phyloP scores from a whole-genome alignment of 2,888 invertebrate genomes.

The Autographa gamma region DNA sequence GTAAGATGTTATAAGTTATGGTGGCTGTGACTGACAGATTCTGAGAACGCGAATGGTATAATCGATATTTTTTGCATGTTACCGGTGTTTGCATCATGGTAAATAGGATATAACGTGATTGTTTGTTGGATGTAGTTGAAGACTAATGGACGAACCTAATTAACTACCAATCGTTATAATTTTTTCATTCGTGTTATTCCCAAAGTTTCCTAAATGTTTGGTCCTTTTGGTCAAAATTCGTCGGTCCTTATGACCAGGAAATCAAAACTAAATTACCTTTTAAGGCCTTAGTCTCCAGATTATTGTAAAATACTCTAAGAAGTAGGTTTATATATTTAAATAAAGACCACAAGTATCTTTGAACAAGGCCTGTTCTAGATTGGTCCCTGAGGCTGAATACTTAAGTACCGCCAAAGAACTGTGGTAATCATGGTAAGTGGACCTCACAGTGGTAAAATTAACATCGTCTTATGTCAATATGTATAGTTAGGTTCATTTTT shows the following conservation, averaged over 20 bases:
- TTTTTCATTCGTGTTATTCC: too few species aligned
- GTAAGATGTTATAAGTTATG: conserved; percentile 51
- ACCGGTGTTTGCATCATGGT: neutral
- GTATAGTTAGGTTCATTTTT: too few species aligned
- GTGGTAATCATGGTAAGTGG: neutral
- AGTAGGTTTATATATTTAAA: conserved; percentile 43
- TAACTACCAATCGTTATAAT: neutral
- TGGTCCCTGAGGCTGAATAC: conserved; percentile 44
- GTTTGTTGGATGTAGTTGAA: neutral
- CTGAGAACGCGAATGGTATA: conserved; percentile 35
- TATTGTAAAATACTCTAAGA: conserved; percentile 9
- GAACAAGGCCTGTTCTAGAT: conserved; percentile 36
- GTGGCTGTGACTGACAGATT: conserved; percentile 38
- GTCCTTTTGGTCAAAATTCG: too few species aligned
- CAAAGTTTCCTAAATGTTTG: too few species aligned
- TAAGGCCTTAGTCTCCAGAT: neutral
- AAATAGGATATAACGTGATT: neutral
- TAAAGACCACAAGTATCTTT: conserved; percentile 39
- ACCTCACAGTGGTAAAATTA: too few species aligned
- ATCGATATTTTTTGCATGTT: conserved; percentile 44
- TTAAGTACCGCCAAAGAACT: neutral
- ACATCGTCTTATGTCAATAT: too few species aligned
- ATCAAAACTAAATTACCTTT: too few species aligned
- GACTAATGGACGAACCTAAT: neutral
- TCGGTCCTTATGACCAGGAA: too few species aligned